Base-by-base conservation (phyloP, 1,140 invertebrate species). In the Diabrotica undecimpunctata region DNA sequence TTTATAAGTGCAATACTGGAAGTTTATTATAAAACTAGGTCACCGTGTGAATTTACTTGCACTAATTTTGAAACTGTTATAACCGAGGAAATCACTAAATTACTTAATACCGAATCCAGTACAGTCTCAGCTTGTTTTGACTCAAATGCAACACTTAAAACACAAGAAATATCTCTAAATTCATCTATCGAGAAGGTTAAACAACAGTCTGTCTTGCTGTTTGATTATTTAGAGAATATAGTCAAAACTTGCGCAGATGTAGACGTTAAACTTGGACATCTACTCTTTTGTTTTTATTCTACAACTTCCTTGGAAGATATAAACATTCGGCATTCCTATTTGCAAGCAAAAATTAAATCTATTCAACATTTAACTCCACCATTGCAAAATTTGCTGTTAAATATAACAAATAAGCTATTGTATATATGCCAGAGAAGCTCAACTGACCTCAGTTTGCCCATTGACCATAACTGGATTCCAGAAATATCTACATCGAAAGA, bases 11-110 rank as follows among this genome's bases (percentile, higher is more conserved):
- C 85, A 51, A 87, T 88, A 68, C 75, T 81, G 0, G 89, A 91
- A 72, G 84, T 91, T 35, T 93, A 91, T 72, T 81, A 89, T 13
- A 88, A 77, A 74, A 83, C 84, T 0, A 81, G 84, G 70, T 81
- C 81, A 50, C 77, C 82, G 5, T 73, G 76, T 35, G 83, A 84
- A 66, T 84, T 85, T 67, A 70, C 77, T n/a, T 76, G 75, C 5
- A 77, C 72, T 54, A 78, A 77, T 63, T 69, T 71, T 53, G 62
- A 61, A n/a, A 56, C 56, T 25, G 58, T 70, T 3, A 70, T 79
- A 8, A 64, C 64, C 57, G 65, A 65, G 35, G 58, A 70, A 56
- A 75, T 76, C 39, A 35, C 66, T 39, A 70, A 62, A 61, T 46
- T 56, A 62, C 36, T 66, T 4, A 46, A 53, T n/a, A 25, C 6